Evolutionary conservation across 2,113 vertebrate genomes (phyloP).

Genomic region (Phainopepla nitens): DNA sequence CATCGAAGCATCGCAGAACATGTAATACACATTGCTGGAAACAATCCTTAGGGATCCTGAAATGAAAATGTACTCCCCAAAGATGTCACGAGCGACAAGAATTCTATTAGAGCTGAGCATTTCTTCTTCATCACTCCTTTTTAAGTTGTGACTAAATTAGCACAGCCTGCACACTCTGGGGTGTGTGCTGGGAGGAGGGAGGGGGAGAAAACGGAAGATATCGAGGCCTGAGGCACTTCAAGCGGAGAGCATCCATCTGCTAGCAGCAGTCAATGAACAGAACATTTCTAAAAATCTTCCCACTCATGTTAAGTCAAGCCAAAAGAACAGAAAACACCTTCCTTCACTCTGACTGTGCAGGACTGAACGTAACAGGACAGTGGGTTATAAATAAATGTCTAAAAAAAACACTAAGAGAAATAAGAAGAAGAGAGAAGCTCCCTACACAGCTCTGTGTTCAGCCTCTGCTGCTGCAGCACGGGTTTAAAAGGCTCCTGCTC

Average conservation of each 20-base stretch:
- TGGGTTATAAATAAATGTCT: neutral
- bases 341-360: constrained; percentile 1
- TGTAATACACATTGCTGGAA: neutral
- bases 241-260: constrained; percentile 56
- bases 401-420: neutral
- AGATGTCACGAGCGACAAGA: neutral
- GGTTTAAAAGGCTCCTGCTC: neutral
- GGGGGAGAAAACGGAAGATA: constrained; percentile 4
- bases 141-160: constrained; percentile 54
- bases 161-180: constrained; percentile 35
- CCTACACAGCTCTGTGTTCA: fast-evolving
- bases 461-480: neutral
- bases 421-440: neutral
- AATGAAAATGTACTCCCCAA: constrained; percentile 5
- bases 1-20: neutral
- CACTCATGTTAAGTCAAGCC: constrained; percentile 40
- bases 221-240: constrained; percentile 41
- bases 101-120: constrained; percentile 18
- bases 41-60: neutral
- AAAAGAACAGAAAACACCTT: constrained; percentile 47
- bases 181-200: constrained; percentile 19
- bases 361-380: neutral
- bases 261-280: constrained; percentile 55
- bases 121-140: constrained; percentile 42
- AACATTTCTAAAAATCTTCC: constrained; percentile 52